These are phyloP conservation scores for Aplochiton taeniatus DNA, from an alignment of 2,797 vertebrate species.

Conservation along the genomic window DNA sequence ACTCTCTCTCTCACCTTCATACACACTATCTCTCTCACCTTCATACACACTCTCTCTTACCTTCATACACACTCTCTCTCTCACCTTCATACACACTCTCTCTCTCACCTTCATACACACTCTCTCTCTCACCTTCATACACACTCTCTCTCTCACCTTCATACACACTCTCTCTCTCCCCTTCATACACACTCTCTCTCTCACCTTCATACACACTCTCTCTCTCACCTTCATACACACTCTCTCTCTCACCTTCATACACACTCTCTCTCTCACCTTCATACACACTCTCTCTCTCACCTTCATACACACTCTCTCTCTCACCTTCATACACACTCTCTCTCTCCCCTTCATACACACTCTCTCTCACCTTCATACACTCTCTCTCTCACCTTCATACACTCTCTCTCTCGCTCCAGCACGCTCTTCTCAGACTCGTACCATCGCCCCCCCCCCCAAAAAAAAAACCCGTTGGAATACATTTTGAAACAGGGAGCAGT, in stretches of 20 bases:
- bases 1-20: no score
- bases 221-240: neutral
- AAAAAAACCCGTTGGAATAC: constrained; percentile 14
- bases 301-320: neutral
- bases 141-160: neutral
- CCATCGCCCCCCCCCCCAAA: constrained; percentile 19
- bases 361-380: no score
- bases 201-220: no score
- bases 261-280: neutral
- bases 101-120: neutral
- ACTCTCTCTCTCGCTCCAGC: neutral
- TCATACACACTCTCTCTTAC: neutral
- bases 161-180: neutral
- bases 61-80: no score
- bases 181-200: neutral
- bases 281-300: neutral
- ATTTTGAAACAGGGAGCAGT: constrained; percentile 28
- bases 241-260: no score
- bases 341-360: neutral
- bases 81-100: neutral
- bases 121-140: no score
- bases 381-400: no score
- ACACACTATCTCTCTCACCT: no score
- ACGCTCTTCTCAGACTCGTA: constrained; percentile 3
- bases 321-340: neutral